Evolutionary conservation across 2,113 vertebrate genomes (phyloP), one percentile per base, ranked within the genome.

Genomic region (Varanus salvator): DNA sequence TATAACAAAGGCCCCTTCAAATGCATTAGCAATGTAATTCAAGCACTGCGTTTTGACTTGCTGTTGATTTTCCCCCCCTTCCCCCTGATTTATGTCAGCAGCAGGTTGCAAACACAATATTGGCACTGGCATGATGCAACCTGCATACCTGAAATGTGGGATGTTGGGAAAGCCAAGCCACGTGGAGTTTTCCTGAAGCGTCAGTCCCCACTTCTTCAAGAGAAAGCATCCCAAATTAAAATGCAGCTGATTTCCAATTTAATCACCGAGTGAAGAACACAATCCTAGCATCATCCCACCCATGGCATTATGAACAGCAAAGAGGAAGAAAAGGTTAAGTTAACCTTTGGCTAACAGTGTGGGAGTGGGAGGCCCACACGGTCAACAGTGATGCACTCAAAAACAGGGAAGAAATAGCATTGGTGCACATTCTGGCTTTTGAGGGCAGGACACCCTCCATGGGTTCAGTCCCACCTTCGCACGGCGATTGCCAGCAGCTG

Each of bases 11-110:
- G 44, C 8, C 44, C 31, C 80, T 25, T 66, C 71, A 89, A 89
- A 48, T 50, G 38, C 57, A 50, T 84, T 76, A 77, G 38, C 29
- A 48, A 76, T 76, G 29, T 66, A 84, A 84, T 76, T 38, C 71
- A 66, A 76, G 72, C 38, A 76, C 60, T 89, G 72, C 64, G 76
- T 66, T 88, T 84, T 76, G 69, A 75, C 54, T 82, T 82, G 87
- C 71, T 48, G 29, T 66, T 84, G 87, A 88, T 50, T 19, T 76
- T 74, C 74, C 14, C n/a, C 8, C n/a, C 4, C 38, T 0, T 76
- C 29, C 38, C 31, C 34, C 17, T 66, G 34, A 84, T 66, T 84
- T 34, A 84, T 76, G 44, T 84, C 72, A 77, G 57, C 72, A 52
- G 72, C 31, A 84, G 44, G 44, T 77, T 29, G 50, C 74, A 89